These are phyloP conservation scores for Salmo trutta DNA, from an alignment of 2,797 vertebrate species.

Conservation along the genomic window DNA sequence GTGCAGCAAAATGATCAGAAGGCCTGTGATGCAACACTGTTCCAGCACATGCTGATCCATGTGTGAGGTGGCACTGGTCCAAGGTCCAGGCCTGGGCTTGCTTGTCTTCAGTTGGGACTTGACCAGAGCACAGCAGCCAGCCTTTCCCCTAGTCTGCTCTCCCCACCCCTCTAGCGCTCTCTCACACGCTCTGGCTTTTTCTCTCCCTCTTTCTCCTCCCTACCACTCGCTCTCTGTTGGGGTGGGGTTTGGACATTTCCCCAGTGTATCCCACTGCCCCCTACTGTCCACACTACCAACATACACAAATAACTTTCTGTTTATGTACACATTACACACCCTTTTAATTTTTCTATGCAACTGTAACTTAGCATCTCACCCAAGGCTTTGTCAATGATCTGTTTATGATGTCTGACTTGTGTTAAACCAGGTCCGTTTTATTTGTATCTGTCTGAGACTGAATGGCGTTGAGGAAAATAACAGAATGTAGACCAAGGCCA, in stretches of 20 bases:
- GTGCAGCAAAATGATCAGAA: conserved; percentile 53
- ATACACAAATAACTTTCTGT: conserved; percentile 7
- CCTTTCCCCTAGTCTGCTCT: conserved; percentile 2
- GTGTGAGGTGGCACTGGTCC: conserved; percentile 68
- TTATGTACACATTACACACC: conserved; percentile 1
- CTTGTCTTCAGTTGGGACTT: not conserved
- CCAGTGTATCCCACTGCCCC: conserved; percentile 49
- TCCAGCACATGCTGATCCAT: conserved; percentile 74
- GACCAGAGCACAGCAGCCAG: not conserved
- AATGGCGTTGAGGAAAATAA: not conserved
- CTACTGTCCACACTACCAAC: conserved; percentile 52
- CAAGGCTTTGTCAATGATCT: conserved; percentile 12
- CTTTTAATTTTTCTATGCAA: not conserved
- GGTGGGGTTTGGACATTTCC: conserved; percentile 13
- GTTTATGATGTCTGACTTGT: not conserved
- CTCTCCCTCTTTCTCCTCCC: not conserved
- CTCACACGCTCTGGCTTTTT: not conserved
- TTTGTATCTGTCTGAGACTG: conserved; percentile 3
- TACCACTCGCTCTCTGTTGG: conserved; percentile 9
- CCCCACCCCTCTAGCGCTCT: not conserved
- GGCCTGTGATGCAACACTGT: conserved; percentile 69
- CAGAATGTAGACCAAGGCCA: not conserved
- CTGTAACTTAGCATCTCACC: not conserved
- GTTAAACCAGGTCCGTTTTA: conserved; percentile 22
- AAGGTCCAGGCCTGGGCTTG: conserved; percentile 52